phyloP scores from a whole-genome alignment of 2,113 vertebrate genomes.

The Grantiella picta region DNA sequence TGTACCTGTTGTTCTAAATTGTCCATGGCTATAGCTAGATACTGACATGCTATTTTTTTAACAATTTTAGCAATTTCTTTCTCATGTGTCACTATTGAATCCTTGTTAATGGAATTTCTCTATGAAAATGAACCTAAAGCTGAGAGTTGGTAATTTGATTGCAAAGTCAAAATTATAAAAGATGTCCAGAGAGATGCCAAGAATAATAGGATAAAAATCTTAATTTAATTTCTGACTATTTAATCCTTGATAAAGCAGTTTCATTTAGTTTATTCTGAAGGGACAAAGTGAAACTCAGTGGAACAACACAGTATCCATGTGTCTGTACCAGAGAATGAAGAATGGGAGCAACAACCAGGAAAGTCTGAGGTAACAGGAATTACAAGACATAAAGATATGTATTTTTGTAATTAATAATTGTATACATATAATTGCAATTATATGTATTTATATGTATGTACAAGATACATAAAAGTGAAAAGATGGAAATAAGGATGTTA shows the following conservation, averaged over 20 bases:
- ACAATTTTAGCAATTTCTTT: neutral
- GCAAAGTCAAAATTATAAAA: neutral
- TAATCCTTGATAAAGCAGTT: neutral
- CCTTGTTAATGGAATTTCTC: neutral
- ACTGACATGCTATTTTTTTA: neutral
- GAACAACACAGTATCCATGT: neutral
- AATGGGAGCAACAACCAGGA: neutral
- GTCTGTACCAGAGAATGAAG: neutral
- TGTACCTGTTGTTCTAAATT: neutral
- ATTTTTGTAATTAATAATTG: no score
- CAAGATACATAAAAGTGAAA: neutral
- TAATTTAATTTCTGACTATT: neutral
- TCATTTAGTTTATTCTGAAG: neutral
- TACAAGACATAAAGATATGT: neutral
- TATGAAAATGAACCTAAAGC: accelerated
- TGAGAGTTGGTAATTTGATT: neutral
- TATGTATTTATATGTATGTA: no score
- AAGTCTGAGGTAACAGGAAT: neutral
- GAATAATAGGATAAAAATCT: neutral
- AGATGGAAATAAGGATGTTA: neutral
- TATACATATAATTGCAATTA: no score
- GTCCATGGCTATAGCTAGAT: neutral
- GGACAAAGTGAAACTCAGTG: neutral
- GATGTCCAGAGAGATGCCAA: neutral
- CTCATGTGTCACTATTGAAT: neutral